Percentiles rank a stretch among this genome's conserved stretches.
Evolutionary conservation across 2,113 vertebrate genomes (phyloP).

Genomic region (Eretmochelys imbricata): DNA sequence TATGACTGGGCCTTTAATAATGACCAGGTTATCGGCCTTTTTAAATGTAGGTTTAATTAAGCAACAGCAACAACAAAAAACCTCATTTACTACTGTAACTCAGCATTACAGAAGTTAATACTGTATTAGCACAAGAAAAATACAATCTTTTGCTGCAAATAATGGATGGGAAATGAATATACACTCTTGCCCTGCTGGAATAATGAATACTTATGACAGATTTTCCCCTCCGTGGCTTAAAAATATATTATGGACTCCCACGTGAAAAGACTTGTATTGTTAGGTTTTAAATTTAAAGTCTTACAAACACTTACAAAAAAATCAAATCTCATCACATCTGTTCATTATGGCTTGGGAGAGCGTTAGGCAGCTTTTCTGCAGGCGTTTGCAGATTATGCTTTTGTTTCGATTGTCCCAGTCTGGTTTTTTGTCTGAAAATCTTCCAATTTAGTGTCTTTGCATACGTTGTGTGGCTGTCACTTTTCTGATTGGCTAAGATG

Average conservation of each 20-base stretch:
- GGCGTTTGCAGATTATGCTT: conserved; percentile 28
- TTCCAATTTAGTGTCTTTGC: conserved; percentile 2
- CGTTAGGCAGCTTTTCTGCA: conserved; percentile 51
- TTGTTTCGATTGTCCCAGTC: conserved; percentile 54
- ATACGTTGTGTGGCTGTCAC: conserved; percentile 37
- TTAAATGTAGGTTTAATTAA: neutral
- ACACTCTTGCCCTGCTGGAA: neutral
- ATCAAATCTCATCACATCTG: conserved; percentile 21
- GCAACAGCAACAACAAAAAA: neutral
- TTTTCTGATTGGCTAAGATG: conserved; percentile 63
- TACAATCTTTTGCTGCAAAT: conserved; percentile 18
- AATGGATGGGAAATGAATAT: conserved; percentile 21
- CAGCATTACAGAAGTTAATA: neutral
- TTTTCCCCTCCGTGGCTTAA: neutral
- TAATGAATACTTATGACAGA: neutral
- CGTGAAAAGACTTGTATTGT: conserved; percentile 39
- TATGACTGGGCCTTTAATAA: neutral
- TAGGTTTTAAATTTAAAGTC: conserved; percentile 51
- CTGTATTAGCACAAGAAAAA: conserved; percentile 3
- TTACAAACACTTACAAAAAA: conserved; percentile 31
- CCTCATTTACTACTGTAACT: neutral
- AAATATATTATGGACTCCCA: conserved; percentile 37
- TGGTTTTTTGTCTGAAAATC: conserved; percentile 43
- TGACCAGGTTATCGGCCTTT: conserved; percentile 12
- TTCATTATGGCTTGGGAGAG: neutral